Conservation (phyloP, 1,140 invertebrate genomes). For the Ceratosolen solmsi region DNA sequence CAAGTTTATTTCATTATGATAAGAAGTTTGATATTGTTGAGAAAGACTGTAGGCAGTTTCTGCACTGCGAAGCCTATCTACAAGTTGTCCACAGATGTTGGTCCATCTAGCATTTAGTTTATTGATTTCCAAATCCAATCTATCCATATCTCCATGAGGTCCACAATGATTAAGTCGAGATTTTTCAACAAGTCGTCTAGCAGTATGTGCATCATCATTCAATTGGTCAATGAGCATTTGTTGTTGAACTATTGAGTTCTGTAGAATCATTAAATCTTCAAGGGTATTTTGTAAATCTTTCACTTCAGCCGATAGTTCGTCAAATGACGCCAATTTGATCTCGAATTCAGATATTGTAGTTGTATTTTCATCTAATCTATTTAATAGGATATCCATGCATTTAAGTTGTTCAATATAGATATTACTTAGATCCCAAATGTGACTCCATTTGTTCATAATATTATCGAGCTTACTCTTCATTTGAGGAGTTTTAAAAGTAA, state of each 20-base stretch:
- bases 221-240: constrained; percentile 92
- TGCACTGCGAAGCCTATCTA: constrained; percentile 90
- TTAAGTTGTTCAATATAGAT: constrained; percentile 93
- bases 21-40: constrained; percentile 88
- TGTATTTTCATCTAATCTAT: constrained; percentile 90
- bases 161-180: constrained; percentile 82
- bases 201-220: constrained; percentile 90
- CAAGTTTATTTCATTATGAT: constrained; percentile 90
- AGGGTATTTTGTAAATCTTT: constrained; percentile 82
- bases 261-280: constrained; percentile 84
- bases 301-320: constrained; percentile 87
- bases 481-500: constrained; percentile 89
- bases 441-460: constrained; percentile 92
- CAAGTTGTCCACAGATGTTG: constrained; percentile 90
- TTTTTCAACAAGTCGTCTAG: constrained; percentile 88
- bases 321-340: constrained; percentile 88
- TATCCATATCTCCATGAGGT: constrained; percentile 88
- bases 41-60: constrained; percentile 89
- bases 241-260: constrained; percentile 87
- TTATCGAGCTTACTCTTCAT: constrained; percentile 92
- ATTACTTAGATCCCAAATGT: constrained; percentile 87
- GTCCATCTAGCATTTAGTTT: constrained; percentile 92
- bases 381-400: constrained; percentile 90
- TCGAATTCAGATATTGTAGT: constrained; percentile 93
- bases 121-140: constrained; percentile 93